Conservation (phyloP, 2,888 invertebrate genomes). For the Drosophila neonasuta region DNA sequence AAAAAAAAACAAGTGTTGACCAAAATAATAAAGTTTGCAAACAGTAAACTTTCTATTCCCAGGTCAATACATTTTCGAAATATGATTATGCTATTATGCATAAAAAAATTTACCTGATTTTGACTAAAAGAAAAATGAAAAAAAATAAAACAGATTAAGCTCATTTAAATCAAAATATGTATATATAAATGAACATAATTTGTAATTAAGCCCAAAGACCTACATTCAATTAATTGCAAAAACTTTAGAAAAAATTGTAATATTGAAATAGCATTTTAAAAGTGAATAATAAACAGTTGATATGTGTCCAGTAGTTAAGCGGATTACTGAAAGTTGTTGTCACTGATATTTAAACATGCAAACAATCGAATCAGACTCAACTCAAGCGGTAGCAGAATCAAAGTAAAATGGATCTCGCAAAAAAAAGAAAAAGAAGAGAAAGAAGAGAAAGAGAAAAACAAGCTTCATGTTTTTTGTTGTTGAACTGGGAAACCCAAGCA, state of each 20-base stretch:
- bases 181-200: not conserved
- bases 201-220: too few species aligned
- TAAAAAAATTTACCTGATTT: not conserved
- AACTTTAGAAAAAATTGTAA: too few species aligned
- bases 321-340: slow-evolving; percentile 3
- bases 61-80: not conserved
- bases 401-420: slow-evolving; percentile 22
- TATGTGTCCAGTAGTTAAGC: not conserved
- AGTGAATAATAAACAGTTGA: not conserved
- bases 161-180: not conserved
- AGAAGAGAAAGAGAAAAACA: not conserved
- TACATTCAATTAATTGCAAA: too few species aligned
- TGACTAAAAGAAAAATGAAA: not conserved
- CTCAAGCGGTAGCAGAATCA: slow-evolving; percentile 16
- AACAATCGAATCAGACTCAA: slow-evolving; percentile 13
- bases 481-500: slow-evolving; percentile 24
- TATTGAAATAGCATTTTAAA: not conserved
- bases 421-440: slow-evolving; percentile 1
- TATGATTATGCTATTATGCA: not conserved
- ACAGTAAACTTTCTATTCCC: slow-evolving; percentile 24
- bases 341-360: not conserved
- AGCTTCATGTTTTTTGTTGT: slow-evolving; percentile 13
- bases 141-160: not conserved
- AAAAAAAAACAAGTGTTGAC: slow-evolving; percentile 7
- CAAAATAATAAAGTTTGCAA: slow-evolving; percentile 25